Evolutionary conservation across 2,797 vertebrate genomes (phyloP), one percentile per base, ranked within the genome.

Genomic region (Emydoidea blandingii): DNA sequence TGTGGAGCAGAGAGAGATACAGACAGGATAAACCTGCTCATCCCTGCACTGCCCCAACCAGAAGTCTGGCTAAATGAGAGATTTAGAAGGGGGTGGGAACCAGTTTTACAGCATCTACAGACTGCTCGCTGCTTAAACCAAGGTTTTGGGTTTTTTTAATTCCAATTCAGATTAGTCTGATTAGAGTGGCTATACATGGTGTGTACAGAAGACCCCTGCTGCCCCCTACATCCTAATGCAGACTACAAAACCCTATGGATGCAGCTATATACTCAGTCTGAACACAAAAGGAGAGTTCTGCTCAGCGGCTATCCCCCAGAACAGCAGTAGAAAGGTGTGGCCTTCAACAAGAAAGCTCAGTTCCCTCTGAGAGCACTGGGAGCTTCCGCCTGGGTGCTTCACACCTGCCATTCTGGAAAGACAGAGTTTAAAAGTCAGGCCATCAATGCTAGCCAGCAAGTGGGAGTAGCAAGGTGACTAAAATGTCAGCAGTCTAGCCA

Each of bases 161-260:
- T 90, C 47, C 86, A 14, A 59, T 86, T 93, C 76, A 88, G 85
- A 94, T 93, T 92, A 96, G 95, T 37, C 80, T 54, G 87, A 93
- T 94, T 81, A 92, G 86, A 62, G 52, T 50, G 50, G 86, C 89
- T 31, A 23, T 3, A 76, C 3, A 2, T 31, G 1, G 49, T 1
- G 72, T 5, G 62, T 5, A 31, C 21, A 4, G 91, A 87, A 23
- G 65, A 41, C 9, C 65, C 92, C 78, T 29, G 27, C 29, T 27
- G 50, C 47, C 78, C 8, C 1, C 72, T 6, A 0, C 44, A 27
- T 54, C 49, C 84, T 54, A 4, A 1, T 0, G 23, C 72, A 47
- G 44, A 11, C 0, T 5, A 34, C 5, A 59, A 85, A 82, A 4
- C 1, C 87, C 2, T 2, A 14, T n/a, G 23, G n/a, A 72, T 37